Base-by-base conservation (phyloP, 2,113 vertebrate species). In the Otus sunia region DNA sequence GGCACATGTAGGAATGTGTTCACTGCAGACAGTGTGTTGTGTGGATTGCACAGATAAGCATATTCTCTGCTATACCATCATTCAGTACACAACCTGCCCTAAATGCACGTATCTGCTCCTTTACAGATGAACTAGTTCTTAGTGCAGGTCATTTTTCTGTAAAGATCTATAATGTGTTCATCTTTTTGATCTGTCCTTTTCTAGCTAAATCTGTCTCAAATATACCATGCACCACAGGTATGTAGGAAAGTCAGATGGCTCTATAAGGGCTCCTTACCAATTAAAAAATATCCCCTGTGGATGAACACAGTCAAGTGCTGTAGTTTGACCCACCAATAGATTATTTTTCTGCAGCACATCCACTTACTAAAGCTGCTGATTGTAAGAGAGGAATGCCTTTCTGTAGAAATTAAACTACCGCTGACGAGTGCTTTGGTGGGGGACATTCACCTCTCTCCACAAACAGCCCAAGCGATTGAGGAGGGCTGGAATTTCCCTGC, bases 271-370 rank as follows among this genome's bases (percentile, higher is more conserved):
- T 96, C 39, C 86, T 92, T 49, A 94, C 84, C 94, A 97, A 96
- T 97, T 97, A 97, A 96, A 96, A 96, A 82, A 69, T 94, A 79
- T 91, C 71, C 81, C 71, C 89, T 86, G 87, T 83, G 59, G 91
- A 90, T 88, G 74, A 80, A 78, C 94, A 86, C 50, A 90, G 91
- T 63, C 80, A 87, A 82, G 47, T 90, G 36, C 73, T 86, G 18
- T 50, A 88, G 71, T 92, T n/a, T 88, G 87, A 86, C 67, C 74
- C 41, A 37, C 72, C 68, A 71, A 92, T 80, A 85, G 32, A 55
- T 60, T 68, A 64, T 82, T 94, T 79, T 95, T 60, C 86, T 87
- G 88, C 78, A 96, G 81, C 32, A 94, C 85, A 71, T 78, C 41
- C 87, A 92, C 75, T 94, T 94, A 84, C 67, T 88, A 62, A 83